These are phyloP conservation scores for Anoplolepis gracilipes DNA, from an alignment of 1,140 invertebrate genomes.

Conservation along the genomic window DNA sequence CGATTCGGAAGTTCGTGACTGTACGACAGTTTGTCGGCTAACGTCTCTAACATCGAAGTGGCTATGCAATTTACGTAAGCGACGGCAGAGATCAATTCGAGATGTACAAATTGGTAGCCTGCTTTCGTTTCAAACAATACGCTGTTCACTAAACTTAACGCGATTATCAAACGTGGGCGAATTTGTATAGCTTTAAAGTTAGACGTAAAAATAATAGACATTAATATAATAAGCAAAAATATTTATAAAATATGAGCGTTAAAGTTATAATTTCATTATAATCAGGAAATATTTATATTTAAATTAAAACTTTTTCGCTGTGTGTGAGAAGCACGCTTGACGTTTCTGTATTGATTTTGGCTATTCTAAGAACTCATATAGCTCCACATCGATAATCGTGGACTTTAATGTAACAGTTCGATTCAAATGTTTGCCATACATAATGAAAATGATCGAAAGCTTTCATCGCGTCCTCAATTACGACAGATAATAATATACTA, in stretches of 20 bases:
- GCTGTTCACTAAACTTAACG: neutral
- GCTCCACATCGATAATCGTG: neutral
- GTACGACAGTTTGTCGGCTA: slow-evolving; percentile 32
- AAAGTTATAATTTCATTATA: neutral
- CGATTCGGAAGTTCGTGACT: slow-evolving; percentile 38
- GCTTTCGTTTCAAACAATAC: neutral
- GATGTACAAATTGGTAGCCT: neutral
- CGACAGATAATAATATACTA: neutral
- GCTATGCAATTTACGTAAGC: slow-evolving; percentile 29
- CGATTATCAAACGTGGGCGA: neutral
- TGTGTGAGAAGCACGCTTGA: neutral
- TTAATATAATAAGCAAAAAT: slow-evolving; percentile 2
- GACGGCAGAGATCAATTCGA: slow-evolving; percentile 10
- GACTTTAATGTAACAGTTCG: neutral
- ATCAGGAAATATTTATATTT: neutral
- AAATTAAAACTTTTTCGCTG: neutral
- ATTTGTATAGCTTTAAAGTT: neutral
- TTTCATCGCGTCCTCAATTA: slow-evolving; percentile 29
- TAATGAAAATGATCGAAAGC: slow-evolving; percentile 38
- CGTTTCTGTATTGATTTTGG: slow-evolving; percentile 19
- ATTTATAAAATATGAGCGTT: neutral
- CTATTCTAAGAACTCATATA: neutral
- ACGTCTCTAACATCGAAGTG: slow-evolving; percentile 25
- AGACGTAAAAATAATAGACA: neutral
- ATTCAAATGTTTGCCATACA: slow-evolving; percentile 1